phyloP scores from a whole-genome alignment of 2,797 vertebrate species.

The Tenualosa ilisha region DNA sequence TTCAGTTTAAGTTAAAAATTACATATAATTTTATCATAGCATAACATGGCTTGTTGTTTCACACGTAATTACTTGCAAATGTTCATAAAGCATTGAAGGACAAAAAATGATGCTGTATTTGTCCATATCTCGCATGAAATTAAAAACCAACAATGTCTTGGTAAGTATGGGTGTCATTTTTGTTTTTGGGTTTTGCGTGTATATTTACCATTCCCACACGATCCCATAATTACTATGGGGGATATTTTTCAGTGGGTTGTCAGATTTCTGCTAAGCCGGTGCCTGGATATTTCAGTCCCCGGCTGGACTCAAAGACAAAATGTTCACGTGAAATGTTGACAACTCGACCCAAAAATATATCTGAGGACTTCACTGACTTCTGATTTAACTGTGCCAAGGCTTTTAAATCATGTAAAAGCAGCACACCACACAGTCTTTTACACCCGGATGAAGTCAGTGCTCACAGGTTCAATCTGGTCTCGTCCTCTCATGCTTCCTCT shows the following conservation, averaged over 20 bases:
- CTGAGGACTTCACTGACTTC: constrained; percentile 82
- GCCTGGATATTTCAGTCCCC: constrained; percentile 46
- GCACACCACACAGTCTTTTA: constrained; percentile 72
- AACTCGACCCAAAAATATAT: constrained; percentile 87
- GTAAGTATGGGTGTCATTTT: constrained; percentile 82
- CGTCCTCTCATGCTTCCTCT: constrained; percentile 67
- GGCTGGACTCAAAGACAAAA: constrained; percentile 51
- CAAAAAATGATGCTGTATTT: constrained; percentile 85
- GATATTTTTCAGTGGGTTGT: constrained; percentile 89
- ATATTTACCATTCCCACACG: constrained; percentile 78
- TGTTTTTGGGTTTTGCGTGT: constrained; percentile 72
- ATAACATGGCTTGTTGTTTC: constrained; percentile 62
- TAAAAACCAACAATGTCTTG: constrained; percentile 80
- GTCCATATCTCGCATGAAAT: constrained; percentile 85
- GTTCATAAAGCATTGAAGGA: constrained; percentile 76
- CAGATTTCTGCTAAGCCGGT: constrained; percentile 75
- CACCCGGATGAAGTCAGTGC: constrained; percentile 79
- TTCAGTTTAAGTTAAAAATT: constrained; percentile 19
- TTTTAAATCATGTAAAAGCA: constrained; percentile 83
- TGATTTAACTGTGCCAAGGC: constrained; percentile 79
- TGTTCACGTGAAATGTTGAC: constrained; percentile 77
- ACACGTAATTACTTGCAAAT: constrained; percentile 66
- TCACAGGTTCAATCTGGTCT: constrained; percentile 70
- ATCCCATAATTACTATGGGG: constrained; percentile 82
- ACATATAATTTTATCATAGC: constrained; percentile 16